phyloP scores from a whole-genome alignment of 2,113 vertebrate species.

The Orientallactaga bullata region DNA sequence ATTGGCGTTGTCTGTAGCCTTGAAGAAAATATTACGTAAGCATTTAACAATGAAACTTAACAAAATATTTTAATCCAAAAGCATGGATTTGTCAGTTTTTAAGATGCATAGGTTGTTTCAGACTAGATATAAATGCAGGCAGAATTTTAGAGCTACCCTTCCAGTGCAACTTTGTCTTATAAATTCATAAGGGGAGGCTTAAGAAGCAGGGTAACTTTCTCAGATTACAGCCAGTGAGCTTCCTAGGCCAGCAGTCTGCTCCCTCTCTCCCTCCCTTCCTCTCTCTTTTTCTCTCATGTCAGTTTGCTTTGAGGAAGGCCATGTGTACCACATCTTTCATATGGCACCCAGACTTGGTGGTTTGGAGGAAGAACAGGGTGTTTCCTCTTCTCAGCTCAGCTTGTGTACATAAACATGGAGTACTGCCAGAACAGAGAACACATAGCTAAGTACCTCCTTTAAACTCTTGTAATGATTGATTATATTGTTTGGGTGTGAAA shows the following conservation, averaged over 20 bases:
- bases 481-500: neutral
- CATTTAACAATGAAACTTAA: neutral
- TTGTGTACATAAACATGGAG: neutral
- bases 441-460: neutral
- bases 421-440: neutral
- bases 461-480: neutral
- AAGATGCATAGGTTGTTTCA: neutral
- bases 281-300: neutral
- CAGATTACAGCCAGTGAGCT: neutral
- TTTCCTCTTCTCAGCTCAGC: neutral
- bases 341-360: neutral
- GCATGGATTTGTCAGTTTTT: neutral
- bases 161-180: neutral
- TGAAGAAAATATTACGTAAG: neutral
- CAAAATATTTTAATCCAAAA: constrained; percentile 44
- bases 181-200: neutral
- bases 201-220: neutral
- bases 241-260: neutral
- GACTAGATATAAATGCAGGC: neutral
- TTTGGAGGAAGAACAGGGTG: neutral
- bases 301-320: neutral
- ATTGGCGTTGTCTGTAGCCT: neutral
- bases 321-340: neutral
- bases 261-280: too few species aligned
- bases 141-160: neutral